Percentiles rank a stretch among this genome's conserved stretches.
phyloP scores from a whole-genome alignment of 2,113 vertebrate genomes.

The Perognathus longimembris region DNA sequence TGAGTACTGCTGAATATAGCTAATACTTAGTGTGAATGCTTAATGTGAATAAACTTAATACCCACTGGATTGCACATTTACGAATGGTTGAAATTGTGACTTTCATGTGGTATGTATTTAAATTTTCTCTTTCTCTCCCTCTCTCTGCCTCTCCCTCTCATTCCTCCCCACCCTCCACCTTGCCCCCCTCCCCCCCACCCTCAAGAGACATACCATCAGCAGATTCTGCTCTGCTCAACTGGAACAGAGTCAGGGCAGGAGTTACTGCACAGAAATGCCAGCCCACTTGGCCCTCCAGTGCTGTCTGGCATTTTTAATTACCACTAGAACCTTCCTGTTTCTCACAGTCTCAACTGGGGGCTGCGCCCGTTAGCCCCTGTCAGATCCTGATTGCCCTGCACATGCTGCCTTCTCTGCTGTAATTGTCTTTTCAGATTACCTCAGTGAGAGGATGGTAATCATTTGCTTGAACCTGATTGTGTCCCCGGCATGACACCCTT shows the following conservation, averaged over 20 bases:
- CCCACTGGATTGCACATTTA: neutral
- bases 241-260: neutral
- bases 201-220: neutral
- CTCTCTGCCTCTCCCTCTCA: too few species aligned
- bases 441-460: neutral
- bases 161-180: too few species aligned
- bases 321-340: neutral
- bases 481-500: neutral
- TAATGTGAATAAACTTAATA: neutral
- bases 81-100: neutral
- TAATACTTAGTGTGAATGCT: too few species aligned
- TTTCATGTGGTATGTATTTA: neutral
- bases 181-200: too few species aligned
- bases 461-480: slow-evolving; percentile 64
- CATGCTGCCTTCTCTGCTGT: slow-evolving; percentile 23
- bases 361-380: neutral
- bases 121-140: too few species aligned
- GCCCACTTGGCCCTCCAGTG: neutral
- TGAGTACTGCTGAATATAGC: too few species aligned
- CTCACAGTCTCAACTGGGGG: slow-evolving; percentile 22
- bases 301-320: slow-evolving; percentile 26
- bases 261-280: neutral
- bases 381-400: neutral
- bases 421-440: slow-evolving; percentile 68
- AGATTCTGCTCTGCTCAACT: neutral